Base-by-base conservation (phyloP, 2,113 vertebrate species). In the Sturnira hondurensis region DNA sequence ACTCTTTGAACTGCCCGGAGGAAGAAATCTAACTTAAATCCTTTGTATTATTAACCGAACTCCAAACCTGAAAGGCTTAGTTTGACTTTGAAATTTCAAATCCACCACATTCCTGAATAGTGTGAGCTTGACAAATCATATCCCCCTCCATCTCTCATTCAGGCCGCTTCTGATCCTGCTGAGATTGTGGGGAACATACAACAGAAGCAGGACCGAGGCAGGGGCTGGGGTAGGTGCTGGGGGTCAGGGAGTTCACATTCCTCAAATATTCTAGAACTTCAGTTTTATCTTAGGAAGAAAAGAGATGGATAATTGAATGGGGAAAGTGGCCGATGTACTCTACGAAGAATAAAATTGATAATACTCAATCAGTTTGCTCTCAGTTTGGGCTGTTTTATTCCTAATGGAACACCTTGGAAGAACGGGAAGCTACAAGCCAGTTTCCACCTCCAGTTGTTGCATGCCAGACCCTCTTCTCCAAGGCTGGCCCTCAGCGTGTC, bases 81-180 rank as follows among this genome's bases (percentile, higher is more conserved):
- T 91, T 97, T 94, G 93, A 73, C 95, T 97, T 97, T 97, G 96
- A 95, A 96, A 98, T 67, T 95, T 96, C 58, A 97, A 97, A 98
- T 96, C 89, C 70, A 89, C 68, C 82, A 93, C 22, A 36, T 88
- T 96, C 86, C 93, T 81, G 85, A 93, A 38, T 52, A 95, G 74
- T 73, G 67, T 84, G 73, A 83, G 65, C 58, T 89, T 95, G 77
- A 94, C 88, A 92, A 96, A 91, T 92, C 58, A 45, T 93, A 94
- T 93, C 70, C 83, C 74, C 8, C 22, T 67, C 52, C 56, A 84
- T 91, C 61, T 77, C 41, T 86, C n/a, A 33, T 58, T 74, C 70
- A n/a, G 26, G n/a, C 41, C 38, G 36, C 36, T 85, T 22, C 93
- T 91, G 91, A 94, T 93, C 84, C 80, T 54, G 2, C 54, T 92